Percentiles rank a stretch among this genome's conserved stretches.
Conservation (phyloP, 2,888 invertebrate species). For the Folsomia candida region DNA sequence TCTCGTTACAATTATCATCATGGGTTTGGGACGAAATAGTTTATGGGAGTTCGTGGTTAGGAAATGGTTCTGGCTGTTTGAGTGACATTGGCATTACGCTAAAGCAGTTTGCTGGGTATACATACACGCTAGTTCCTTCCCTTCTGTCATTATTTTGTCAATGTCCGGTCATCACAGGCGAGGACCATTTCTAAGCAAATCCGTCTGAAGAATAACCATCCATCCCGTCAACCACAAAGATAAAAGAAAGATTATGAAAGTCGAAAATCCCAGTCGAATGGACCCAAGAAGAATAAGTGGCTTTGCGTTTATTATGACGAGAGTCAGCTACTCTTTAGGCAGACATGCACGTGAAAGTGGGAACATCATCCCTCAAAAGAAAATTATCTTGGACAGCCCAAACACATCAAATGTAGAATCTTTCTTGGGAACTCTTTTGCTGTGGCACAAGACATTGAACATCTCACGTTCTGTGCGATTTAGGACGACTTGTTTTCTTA, state of each 20-base stretch:
- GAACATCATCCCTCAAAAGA: conserved; percentile 15
- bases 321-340: background rate
- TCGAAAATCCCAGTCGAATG: conserved; percentile 1
- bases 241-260: conserved; percentile 17
- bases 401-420: conserved; percentile 11
- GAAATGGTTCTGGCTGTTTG: conserved; percentile 4
- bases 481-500: conserved; percentile 17
- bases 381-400: conserved; percentile 17
- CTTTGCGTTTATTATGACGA: background rate
- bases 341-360: conserved; percentile 2
- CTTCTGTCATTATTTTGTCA: conserved; percentile 16
- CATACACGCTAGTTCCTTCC: background rate
- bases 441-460: conserved; percentile 19
- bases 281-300: conserved; percentile 6
- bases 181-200: too few relatives aligned
- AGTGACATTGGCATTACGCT: conserved; percentile 12
- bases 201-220: too few relatives aligned
- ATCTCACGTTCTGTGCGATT: conserved; percentile 20
- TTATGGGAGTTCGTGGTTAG: conserved; percentile 16
- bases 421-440: conserved; percentile 9
- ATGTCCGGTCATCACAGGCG: conserved; percentile 4
- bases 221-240: conserved; percentile 8
- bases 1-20: conserved; percentile 1
- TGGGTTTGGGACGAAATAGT: conserved; percentile 5
- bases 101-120: too few relatives aligned